Conservation (phyloP, 2,797 vertebrate genomes). For the Platyrinchus mystaceus region DNA sequence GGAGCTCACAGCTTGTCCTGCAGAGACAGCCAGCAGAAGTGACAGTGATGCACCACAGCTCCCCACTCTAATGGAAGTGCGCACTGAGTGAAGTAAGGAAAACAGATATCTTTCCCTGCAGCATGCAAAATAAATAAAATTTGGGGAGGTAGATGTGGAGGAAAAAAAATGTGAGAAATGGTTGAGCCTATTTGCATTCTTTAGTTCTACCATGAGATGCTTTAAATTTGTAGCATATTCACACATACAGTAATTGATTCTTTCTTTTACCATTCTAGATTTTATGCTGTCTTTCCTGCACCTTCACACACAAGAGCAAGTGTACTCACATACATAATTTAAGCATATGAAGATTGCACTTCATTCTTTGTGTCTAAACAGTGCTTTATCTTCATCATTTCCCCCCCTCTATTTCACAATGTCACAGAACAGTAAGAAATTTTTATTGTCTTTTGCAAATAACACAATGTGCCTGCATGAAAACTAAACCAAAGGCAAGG, state of each 20-base stretch:
- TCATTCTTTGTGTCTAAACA: neutral
- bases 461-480: neutral
- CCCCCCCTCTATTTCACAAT: neutral
- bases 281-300: neutral
- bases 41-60: neutral
- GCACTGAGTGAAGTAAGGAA: neutral
- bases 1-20: neutral
- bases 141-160: accelerated
- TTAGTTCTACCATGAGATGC: neutral
- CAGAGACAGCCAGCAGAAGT: neutral
- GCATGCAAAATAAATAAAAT: neutral
- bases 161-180: neutral
- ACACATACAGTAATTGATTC: neutral
- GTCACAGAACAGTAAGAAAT: neutral
- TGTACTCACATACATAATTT: neutral
- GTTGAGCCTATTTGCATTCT: neutral
- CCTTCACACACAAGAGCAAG: neutral
- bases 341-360: neutral
- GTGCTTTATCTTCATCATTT: neutral
- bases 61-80: neutral
- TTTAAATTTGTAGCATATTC: neutral
- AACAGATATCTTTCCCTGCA: neutral
- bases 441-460: neutral
- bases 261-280: neutral
- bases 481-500: neutral